phyloP scores from a whole-genome alignment of 2,113 vertebrate genomes.

The Alectura lathami region DNA sequence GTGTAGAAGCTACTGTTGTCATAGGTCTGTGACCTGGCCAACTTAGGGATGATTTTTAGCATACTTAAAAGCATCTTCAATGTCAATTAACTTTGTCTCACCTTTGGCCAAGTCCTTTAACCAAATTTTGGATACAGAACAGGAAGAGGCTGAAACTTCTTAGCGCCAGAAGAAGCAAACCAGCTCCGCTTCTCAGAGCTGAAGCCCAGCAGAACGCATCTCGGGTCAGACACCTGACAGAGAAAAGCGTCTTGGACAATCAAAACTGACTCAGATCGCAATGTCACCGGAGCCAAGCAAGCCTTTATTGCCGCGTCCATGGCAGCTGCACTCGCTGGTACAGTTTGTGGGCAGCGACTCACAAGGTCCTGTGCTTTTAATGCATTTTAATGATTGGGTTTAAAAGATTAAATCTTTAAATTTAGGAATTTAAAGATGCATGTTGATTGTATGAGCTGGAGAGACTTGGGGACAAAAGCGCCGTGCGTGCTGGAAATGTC shows the following conservation, averaged over 20 bases:
- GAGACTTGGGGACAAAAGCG: not conserved
- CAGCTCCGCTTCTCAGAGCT: not conserved
- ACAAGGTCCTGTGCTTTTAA: not conserved
- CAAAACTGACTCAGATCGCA: not conserved
- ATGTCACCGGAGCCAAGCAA: not conserved
- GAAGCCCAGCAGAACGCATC: not conserved
- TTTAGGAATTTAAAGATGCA: not conserved
- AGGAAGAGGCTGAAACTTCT: not conserved
- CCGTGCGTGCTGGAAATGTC: not conserved
- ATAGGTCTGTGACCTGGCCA: not conserved
- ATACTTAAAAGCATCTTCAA: not conserved
- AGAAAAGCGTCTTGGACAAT: not conserved
- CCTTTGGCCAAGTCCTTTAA: not conserved
- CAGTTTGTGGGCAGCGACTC: not conserved
- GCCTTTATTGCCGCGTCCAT: fast-evolving
- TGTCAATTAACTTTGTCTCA: not conserved
- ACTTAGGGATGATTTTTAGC: not conserved
- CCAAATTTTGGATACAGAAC: not conserved
- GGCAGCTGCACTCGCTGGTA: not conserved
- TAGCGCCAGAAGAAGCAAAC: not conserved
- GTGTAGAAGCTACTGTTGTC: not conserved
- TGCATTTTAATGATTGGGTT: no score
- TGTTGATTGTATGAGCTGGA: fast-evolving
- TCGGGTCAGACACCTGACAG: not conserved
- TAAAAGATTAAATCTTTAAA: no score